These are phyloP conservation scores for Lingula anatina DNA, from an alignment of 2,888 invertebrate genomes.

Conservation along the genomic window DNA sequence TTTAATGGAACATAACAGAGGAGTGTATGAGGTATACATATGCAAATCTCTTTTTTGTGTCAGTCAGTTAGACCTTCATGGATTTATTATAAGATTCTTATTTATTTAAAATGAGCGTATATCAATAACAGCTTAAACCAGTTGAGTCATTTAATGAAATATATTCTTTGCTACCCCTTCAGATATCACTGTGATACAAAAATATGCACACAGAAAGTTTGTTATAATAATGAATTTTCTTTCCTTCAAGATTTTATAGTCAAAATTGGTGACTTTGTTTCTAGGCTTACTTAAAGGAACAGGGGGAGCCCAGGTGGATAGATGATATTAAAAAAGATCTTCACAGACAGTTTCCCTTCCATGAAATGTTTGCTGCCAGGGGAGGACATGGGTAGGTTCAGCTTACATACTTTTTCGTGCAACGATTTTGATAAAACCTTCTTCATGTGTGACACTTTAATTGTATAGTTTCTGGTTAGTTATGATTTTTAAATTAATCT, in stretches of 20 bases:
- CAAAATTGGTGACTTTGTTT: too few species aligned
- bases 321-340: slow-evolving; percentile 95
- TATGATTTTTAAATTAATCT: too few species aligned
- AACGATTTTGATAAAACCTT: too few species aligned
- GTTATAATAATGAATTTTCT: too few species aligned
- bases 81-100: slow-evolving; percentile 87
- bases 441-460: too few species aligned
- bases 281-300: slow-evolving; percentile 56
- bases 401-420: too few species aligned
- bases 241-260: too few species aligned
- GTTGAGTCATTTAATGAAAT: slow-evolving; percentile 37
- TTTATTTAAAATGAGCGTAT: slow-evolving; percentile 82
- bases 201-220: not conserved
- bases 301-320: slow-evolving; percentile 70
- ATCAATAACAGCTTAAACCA: slow-evolving; percentile 69
- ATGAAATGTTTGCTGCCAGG: slow-evolving; percentile 91
- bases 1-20: slow-evolving; percentile 67
- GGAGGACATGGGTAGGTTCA: slow-evolving; percentile 84
- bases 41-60: slow-evolving; percentile 87
- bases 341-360: slow-evolving; percentile 93
- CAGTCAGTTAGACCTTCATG: slow-evolving; percentile 96
- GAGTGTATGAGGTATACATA: slow-evolving; percentile 55
- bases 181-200: not conserved
- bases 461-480: too few species aligned
- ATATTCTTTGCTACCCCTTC: not conserved